Base-by-base conservation (phyloP, 1,140 invertebrate species). In the Brevipalpus yothersi region DNA sequence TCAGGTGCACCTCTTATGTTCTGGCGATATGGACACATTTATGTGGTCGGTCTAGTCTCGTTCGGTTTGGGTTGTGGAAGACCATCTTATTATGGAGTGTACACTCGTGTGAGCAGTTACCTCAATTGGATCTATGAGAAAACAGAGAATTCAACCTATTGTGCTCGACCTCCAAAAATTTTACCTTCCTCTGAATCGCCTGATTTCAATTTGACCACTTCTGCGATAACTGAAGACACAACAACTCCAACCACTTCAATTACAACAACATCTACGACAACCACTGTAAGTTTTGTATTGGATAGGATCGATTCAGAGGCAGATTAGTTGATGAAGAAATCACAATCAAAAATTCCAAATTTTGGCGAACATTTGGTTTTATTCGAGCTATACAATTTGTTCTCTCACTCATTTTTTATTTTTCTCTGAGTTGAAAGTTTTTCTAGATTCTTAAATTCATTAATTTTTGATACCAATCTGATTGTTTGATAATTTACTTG, bases 51-150 rank as follows among this genome's bases (percentile, higher is more conserved):
- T 23, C 64, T 76, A 8, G 71, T 74, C 1, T 73, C 72, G 13
- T 76, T 73, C 72, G 75, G 74, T 19, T 82, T 86, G 49, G 65
- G 65, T 11, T 69, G 68, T 62, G 68, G 66, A 1, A 59, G 66
- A 58, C 62, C 67, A 19, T 63, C 62, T 41, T 62, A 68, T n/a
- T 67, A 67, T 11, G 68, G 68, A 13, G 66, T 69, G 10, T 69
- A 69, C 60, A 67, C 68, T 13, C 59, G 66, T n/a, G 65, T 69
- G n/a, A 59, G 65, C 21, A 62, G 65, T 51, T 69, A 66, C 58
- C 31, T 67, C 21, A 65, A 68, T 43, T 69, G 68, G 67, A 66
- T 69, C n/a, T 43, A 63, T 7, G 53, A 56, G 23, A 42, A 53
- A 51, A 60, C 63, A 39, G 39, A 55, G 49, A n/a, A 58, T 10